These are phyloP conservation scores for Maconellicoccus hirsutus DNA, from an alignment of 1,140 invertebrate species.

Conservation along the genomic window DNA sequence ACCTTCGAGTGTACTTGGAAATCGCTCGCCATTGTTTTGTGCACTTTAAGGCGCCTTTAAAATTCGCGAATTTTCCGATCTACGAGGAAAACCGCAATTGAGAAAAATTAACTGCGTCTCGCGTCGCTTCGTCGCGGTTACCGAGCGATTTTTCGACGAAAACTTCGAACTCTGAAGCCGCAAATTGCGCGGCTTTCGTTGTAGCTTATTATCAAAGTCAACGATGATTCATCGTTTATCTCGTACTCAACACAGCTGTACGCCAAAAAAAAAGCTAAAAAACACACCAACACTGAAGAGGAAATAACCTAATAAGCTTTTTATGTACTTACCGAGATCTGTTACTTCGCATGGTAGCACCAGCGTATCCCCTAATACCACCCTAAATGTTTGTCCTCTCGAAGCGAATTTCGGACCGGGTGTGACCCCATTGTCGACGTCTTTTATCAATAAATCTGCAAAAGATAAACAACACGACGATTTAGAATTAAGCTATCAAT, in stretches of 20 bases:
- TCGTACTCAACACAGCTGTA: neutral
- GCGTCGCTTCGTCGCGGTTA: neutral
- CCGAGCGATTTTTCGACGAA: neutral
- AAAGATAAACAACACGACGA: neutral
- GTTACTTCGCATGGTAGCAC: constrained; percentile 62
- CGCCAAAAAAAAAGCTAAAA: neutral
- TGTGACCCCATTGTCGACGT: constrained; percentile 6
- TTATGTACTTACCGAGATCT: constrained; percentile 51
- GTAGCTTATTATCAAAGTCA: neutral
- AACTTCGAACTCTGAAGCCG: too few relatives aligned
- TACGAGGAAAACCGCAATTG: neutral
- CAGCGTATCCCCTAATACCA: constrained; percentile 58
- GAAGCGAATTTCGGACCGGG: constrained; percentile 52
- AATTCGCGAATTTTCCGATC: too few relatives aligned
- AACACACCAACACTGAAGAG: neutral
- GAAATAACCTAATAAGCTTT: neutral
- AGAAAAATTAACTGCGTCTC: neutral
- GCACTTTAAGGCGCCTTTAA: too few relatives aligned
- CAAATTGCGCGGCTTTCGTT: too few relatives aligned
- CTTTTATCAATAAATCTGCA: constrained; percentile 9
- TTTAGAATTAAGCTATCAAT: constrained; percentile 10
- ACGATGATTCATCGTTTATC: constrained; percentile 4
- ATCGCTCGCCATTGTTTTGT: too few relatives aligned
- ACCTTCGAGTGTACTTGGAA: too few relatives aligned
- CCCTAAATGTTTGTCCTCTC: constrained; percentile 55